These are phyloP conservation scores for Homarus americanus DNA, from an alignment of 1,140 invertebrate genomes.

Conservation along the genomic window DNA sequence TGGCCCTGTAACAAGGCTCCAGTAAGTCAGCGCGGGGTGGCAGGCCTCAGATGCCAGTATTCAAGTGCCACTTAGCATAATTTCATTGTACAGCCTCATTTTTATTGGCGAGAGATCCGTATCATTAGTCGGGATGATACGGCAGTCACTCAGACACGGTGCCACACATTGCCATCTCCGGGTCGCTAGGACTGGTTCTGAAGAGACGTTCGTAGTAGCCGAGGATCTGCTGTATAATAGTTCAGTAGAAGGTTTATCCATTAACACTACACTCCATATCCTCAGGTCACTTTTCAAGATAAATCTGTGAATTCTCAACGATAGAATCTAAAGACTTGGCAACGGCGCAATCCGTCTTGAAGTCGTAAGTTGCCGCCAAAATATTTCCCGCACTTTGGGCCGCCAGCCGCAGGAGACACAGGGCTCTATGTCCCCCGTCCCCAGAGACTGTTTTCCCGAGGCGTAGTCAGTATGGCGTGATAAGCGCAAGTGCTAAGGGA, in stretches of 20 bases:
- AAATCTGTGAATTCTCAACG: not conserved
- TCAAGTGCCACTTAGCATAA: constrained; percentile 11
- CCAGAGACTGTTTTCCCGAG: not conserved
- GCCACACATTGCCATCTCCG: not conserved
- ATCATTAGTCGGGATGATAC: constrained; percentile 25
- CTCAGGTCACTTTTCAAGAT: not conserved
- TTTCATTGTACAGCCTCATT: not conserved
- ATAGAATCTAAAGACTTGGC: not conserved
- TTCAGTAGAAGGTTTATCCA: not conserved
- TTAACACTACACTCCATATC: not conserved
- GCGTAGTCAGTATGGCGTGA: not conserved
- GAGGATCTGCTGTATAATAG: not conserved
- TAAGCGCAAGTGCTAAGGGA: constrained; percentile 49
- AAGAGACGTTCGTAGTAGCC: no score
- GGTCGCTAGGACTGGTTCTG: no score
- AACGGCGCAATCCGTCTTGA: constrained; percentile 24
- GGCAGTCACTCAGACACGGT: not conserved
- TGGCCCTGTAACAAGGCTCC: no score
- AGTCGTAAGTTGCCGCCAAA: constrained; percentile 32
- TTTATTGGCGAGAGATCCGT: constrained; percentile 8
- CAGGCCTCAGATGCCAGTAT: no score
- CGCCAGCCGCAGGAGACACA: not conserved
- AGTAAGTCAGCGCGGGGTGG: no score
- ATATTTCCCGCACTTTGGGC: constrained; percentile 4
- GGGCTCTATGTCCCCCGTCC: not conserved